phyloP scores from a whole-genome alignment of 2,797 vertebrate species.

The Anabas testudineus region DNA sequence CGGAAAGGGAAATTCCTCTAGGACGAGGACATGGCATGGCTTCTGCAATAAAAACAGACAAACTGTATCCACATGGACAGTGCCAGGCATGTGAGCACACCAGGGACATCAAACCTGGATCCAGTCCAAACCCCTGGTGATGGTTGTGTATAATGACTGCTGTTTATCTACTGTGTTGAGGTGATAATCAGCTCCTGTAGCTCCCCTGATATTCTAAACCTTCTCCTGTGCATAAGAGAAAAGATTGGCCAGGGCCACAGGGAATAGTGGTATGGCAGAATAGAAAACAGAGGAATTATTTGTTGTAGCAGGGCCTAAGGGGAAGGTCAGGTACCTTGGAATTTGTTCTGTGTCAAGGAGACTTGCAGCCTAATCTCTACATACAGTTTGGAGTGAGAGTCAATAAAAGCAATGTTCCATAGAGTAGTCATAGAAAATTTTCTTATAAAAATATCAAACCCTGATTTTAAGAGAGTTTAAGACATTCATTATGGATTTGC shows the following conservation, averaged over 20 bases:
- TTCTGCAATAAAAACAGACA: conserved; percentile 24
- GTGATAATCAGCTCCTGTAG: conserved; percentile 71
- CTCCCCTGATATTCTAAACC: conserved; percentile 54
- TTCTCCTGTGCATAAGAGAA: conserved; percentile 49
- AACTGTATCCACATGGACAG: conserved; percentile 25
- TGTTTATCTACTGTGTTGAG: conserved; percentile 68
- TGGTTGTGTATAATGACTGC: conserved; percentile 48
- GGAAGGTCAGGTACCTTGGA: conserved; percentile 13
- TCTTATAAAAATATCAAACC: too few relatives aligned
- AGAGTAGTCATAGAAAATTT: too few relatives aligned
- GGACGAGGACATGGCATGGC: conserved; percentile 56
- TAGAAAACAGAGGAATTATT: conserved; percentile 39
- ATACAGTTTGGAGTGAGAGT: background rate
- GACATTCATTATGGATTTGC: too few relatives aligned
- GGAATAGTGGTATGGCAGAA: conserved; percentile 13
- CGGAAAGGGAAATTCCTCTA: conserved; percentile 75
- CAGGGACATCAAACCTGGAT: conserved; percentile 41
- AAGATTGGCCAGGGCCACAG: conserved; percentile 25
- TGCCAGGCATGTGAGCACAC: conserved; percentile 10
- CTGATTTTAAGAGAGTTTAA: too few relatives aligned
- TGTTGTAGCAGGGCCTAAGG: conserved; percentile 10
- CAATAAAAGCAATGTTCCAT: too few relatives aligned
- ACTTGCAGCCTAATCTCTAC: conserved; percentile 15
- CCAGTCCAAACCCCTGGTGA: conserved; percentile 51
- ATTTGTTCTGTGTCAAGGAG: conserved; percentile 19